These are phyloP conservation scores for Mesaphorura yosii DNA, from an alignment of 1,140 invertebrate species.

Conservation along the genomic window DNA sequence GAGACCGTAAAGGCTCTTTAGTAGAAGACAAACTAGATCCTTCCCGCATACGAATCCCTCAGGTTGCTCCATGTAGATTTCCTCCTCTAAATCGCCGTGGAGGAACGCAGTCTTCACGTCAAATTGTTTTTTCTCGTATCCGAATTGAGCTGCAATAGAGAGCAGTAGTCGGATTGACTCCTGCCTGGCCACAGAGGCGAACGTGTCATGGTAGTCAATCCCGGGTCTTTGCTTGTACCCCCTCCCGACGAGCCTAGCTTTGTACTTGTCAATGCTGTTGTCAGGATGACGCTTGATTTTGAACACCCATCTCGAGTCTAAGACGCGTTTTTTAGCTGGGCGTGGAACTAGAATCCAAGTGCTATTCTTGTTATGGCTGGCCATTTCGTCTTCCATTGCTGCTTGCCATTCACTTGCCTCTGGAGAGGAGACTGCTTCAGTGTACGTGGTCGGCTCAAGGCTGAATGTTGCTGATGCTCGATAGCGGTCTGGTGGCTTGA, in stretches of 20 bases:
- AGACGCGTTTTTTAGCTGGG: conserved; percentile 33
- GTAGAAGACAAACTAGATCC: background rate
- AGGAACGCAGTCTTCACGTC: conserved; percentile 38
- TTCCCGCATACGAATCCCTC: conserved; percentile 33
- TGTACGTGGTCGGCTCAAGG: conserved; percentile 18
- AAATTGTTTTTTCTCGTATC: conserved; percentile 32
- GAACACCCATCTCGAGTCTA: conserved; percentile 36
- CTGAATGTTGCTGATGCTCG: background rate
- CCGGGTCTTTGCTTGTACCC: conserved; percentile 36
- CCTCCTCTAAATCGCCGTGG: conserved; percentile 38
- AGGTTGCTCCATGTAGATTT: conserved; percentile 37
- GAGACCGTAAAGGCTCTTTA: conserved; percentile 31
- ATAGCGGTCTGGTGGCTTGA: background rate
- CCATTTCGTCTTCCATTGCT: conserved; percentile 28
- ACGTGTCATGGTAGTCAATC: conserved; percentile 38
- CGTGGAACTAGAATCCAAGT: conserved; percentile 34
- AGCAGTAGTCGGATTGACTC: conserved; percentile 30
- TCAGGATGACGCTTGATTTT: conserved; percentile 32
- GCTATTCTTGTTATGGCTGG: conserved; percentile 26
- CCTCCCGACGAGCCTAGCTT: conserved; percentile 35
- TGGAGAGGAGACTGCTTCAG: conserved; percentile 19
- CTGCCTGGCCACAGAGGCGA: conserved; percentile 35
- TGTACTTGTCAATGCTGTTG: conserved; percentile 29
- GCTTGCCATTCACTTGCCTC: conserved; percentile 20
- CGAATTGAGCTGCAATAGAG: conserved; percentile 26